Conservation (phyloP, 2,113 vertebrate genomes). For the Xenopus laevis region DNA sequence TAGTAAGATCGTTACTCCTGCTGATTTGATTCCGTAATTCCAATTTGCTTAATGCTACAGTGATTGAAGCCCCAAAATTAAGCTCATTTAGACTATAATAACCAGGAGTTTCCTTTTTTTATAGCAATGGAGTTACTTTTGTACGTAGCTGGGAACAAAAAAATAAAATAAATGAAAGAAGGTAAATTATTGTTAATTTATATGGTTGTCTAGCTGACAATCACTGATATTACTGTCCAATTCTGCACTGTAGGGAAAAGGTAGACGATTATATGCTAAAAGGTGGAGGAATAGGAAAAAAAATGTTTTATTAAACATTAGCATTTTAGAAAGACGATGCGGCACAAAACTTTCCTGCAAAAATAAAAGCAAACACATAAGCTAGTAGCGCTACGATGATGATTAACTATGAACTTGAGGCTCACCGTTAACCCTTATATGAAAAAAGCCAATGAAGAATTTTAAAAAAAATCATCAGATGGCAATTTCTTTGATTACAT, state of each 20-base stretch:
- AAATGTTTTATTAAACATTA: constrained; percentile 35
- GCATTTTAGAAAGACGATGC: constrained; percentile 63
- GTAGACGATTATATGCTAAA: constrained; percentile 57
- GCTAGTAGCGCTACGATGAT: constrained; percentile 72
- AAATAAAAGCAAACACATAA: constrained; percentile 74
- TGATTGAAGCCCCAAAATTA: constrained; percentile 10
- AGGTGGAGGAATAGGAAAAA: constrained; percentile 52
- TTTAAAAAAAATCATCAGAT: constrained; percentile 49
- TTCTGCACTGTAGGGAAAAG: constrained; percentile 51
- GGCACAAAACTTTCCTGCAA: constrained; percentile 68
- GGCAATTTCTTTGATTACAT: constrained; percentile 63
- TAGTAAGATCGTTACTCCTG: constrained; percentile 65
- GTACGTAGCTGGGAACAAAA: constrained; percentile 57
- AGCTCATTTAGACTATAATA: constrained; percentile 11
- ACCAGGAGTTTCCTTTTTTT: constrained; percentile 58
- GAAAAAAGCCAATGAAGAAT: constrained; percentile 39
- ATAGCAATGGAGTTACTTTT: constrained; percentile 54
- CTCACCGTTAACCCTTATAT: constrained; percentile 65
- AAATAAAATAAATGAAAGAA: not conserved
- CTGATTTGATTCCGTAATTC: constrained; percentile 48
- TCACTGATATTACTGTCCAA: constrained; percentile 62
- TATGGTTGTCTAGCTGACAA: constrained; percentile 74
- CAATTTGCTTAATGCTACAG: constrained; percentile 5
- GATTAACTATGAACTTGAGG: constrained; percentile 78
- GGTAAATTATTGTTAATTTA: constrained; percentile 62